Evolutionary conservation across 2,888 invertebrate species (phyloP).

Genomic region (Cephus pygmeus): DNA sequence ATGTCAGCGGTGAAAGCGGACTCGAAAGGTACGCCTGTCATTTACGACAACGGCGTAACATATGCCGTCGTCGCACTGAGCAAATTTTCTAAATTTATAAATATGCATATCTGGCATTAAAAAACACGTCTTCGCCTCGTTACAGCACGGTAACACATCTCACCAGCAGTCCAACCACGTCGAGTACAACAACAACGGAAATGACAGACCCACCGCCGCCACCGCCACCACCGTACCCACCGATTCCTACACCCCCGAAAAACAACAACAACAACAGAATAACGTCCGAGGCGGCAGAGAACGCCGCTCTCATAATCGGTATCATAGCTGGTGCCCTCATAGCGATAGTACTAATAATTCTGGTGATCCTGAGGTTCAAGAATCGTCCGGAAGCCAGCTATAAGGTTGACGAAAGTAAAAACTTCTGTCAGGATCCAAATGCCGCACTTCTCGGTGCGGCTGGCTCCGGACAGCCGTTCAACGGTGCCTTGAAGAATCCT

Average conservation of each 20-base stretch:
- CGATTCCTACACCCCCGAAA: slow-evolving; percentile 60
- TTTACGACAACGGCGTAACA: not conserved
- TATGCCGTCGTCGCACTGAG: not conserved
- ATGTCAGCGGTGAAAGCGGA: slow-evolving; percentile 51
- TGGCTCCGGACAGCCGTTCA: slow-evolving; percentile 66
- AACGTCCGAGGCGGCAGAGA: slow-evolving; percentile 78
- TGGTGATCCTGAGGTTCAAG: slow-evolving; percentile 88
- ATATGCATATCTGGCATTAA: not conserved
- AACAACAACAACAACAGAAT: slow-evolving; percentile 64
- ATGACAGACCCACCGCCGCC: slow-evolving; percentile 62
- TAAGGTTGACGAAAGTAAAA: slow-evolving; percentile 89
- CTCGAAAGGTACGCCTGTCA: slow-evolving; percentile 50
- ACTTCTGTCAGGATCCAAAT: slow-evolving; percentile 82
- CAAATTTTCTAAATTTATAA: not conserved
- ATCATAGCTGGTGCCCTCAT: slow-evolving; percentile 93
- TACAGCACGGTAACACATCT: slow-evolving; percentile 51
- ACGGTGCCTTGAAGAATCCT: slow-evolving; percentile 57
- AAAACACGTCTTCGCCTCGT: slow-evolving; percentile 6
- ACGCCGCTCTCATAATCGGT: slow-evolving; percentile 83
- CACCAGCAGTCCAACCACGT: slow-evolving; percentile 49
- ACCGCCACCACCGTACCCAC: slow-evolving; percentile 55
- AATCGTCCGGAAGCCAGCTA: slow-evolving; percentile 90
- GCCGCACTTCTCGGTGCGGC: slow-evolving; percentile 79
- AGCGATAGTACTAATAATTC: slow-evolving; percentile 88
- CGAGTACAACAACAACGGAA: slow-evolving; percentile 46